Percentiles rank a stretch among this genome's conserved stretches.
Evolutionary conservation across 2,113 vertebrate species (phyloP).

Genomic region (Cacatua alba): DNA sequence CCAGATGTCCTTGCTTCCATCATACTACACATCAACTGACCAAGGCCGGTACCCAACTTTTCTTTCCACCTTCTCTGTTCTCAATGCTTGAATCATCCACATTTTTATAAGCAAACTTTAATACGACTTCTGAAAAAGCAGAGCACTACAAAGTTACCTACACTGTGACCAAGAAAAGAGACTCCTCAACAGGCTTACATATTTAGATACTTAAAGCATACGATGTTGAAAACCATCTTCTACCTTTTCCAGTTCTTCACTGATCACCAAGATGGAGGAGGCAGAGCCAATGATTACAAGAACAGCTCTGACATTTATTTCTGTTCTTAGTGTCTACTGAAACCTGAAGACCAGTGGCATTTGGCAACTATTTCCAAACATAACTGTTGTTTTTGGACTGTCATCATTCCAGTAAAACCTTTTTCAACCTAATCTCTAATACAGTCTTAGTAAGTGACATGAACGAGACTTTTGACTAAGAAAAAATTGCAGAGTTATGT

Average conservation of each 20-base stretch:
- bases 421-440: conserved; percentile 11
- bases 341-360: not conserved
- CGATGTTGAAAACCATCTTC: not conserved
- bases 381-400: conserved; percentile 5
- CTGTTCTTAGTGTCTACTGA: not conserved
- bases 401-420: not conserved
- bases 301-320: conserved; percentile 37
- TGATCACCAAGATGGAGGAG: not conserved
- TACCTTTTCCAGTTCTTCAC: not conserved
- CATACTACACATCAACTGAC: not conserved
- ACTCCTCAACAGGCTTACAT: not conserved
- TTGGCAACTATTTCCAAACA: conserved; percentile 40
- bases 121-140: not conserved
- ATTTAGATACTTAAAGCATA: not conserved
- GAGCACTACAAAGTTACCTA: not conserved
- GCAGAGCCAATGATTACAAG: not conserved
- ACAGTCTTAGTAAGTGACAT: not conserved
- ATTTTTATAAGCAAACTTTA: not conserved
- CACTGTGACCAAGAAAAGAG: not conserved
- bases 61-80: not conserved
- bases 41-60: not conserved
- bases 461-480: conserved; percentile 4
- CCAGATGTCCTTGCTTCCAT: not conserved
- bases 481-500: not conserved
- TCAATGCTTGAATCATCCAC: not conserved